Evolutionary conservation across 1,140 invertebrate genomes (phyloP).

Genomic region (Coboldia fuscipes): DNA sequence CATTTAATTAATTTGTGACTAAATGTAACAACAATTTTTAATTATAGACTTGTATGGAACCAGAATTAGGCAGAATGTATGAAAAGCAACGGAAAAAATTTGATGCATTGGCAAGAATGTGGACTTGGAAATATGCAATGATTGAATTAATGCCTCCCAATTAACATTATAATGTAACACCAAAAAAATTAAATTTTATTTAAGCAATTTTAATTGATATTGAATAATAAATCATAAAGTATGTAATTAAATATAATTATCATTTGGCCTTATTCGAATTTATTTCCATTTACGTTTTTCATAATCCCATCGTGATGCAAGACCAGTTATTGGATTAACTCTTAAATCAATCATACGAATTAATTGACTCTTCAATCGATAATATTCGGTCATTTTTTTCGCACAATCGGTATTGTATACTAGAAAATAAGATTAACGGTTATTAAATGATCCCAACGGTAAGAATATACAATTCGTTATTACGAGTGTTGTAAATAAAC

Average conservation of each 20-base stretch:
- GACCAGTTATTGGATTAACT: constrained; percentile 57
- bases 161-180: no score
- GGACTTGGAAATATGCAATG: constrained; percentile 90
- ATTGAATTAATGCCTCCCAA: constrained; percentile 51
- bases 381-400: constrained; percentile 33
- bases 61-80: constrained; percentile 62
- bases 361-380: constrained; percentile 49
- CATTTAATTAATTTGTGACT: constrained; percentile 1
- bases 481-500: constrained; percentile 48
- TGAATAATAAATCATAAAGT: no score
- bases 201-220: no score
- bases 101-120: constrained; percentile 59
- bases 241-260: no score
- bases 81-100: constrained; percentile 49
- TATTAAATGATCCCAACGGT: no score
- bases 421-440: no score
- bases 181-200: no score
- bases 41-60: constrained; percentile 72
- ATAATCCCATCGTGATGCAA: constrained; percentile 44
- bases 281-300: constrained; percentile 47
- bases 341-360: constrained; percentile 58
- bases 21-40: constrained; percentile 4
- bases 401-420: constrained; percentile 38
- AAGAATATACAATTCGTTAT: constrained; percentile 10
- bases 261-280: no score